phyloP scores from a whole-genome alignment of 2,113 vertebrate genomes.

The Geococcyx californianus region DNA sequence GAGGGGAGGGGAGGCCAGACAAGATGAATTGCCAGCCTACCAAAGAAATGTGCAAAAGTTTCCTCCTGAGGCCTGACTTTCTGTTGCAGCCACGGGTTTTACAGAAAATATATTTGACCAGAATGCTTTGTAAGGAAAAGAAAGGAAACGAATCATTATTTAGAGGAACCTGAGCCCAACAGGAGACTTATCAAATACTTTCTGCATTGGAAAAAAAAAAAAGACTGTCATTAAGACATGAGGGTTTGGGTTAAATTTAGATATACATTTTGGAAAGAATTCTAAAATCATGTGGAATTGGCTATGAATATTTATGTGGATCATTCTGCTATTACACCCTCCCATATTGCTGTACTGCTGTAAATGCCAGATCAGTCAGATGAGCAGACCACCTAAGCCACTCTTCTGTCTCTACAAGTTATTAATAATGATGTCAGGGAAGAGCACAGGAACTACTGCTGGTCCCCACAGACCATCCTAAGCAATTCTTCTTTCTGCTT shows the following conservation, averaged over 20 bases:
- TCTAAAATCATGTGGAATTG: not conserved
- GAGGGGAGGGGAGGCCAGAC: not conserved
- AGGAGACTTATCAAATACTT: not conserved
- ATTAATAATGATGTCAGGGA: not conserved
- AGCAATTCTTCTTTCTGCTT: not conserved
- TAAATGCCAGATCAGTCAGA: not conserved
- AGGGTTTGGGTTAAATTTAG: not conserved
- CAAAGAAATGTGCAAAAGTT: not conserved
- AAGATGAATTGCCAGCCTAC: not conserved
- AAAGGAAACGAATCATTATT: not conserved
- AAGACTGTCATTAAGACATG: not conserved
- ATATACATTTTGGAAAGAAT: not conserved
- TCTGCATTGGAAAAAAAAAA: not conserved
- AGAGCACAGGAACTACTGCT: not conserved
- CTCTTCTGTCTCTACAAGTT: not conserved
- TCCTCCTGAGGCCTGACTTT: not conserved
- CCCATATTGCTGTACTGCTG: not conserved
- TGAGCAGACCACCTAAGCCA: not conserved
- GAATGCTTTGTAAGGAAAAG: not conserved
- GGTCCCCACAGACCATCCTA: not conserved
- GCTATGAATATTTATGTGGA: not conserved
- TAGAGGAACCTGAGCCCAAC: not conserved
- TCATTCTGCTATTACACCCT: not conserved
- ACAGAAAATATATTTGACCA: constrained; percentile 3
- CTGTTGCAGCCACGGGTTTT: not conserved